These are phyloP conservation scores for Tipula lateralis DNA, from an alignment of 2,888 invertebrate genomes.

Conservation along the genomic window DNA sequence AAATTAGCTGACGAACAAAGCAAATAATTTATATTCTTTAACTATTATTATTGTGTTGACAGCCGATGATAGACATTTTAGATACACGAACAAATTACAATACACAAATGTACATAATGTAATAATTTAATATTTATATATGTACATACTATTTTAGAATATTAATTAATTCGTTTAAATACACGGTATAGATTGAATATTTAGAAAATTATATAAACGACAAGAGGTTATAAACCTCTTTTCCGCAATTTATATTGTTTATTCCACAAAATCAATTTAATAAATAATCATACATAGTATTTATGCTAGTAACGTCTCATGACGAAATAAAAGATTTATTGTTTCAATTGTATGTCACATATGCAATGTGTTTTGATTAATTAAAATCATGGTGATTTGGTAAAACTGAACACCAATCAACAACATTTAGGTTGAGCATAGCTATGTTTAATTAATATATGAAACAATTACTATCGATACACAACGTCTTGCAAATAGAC, in stretches of 20 bases:
- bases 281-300: not conserved
- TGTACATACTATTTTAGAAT: not conserved
- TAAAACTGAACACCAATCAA: not conserved
- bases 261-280: not conserved
- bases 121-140: not conserved
- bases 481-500: not conserved
- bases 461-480: not conserved
- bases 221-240: not conserved
- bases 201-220: not conserved
- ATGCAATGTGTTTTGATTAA: not conserved
- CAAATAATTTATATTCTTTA: no score
- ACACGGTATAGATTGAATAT: not conserved
- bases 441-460: not conserved
- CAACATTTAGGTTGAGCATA: not conserved
- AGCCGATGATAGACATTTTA: not conserved
- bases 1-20: no score
- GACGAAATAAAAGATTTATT: not conserved
- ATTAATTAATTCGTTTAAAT: not conserved
- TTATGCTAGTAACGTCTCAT: not conserved
- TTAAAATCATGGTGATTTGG: not conserved
- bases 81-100: not conserved
- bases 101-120: not conserved
- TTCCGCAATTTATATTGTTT: not conserved
- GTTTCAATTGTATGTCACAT: not conserved
- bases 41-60: not conserved